phyloP scores from a whole-genome alignment of 1,140 invertebrate species.

The Hermetia illucens region DNA sequence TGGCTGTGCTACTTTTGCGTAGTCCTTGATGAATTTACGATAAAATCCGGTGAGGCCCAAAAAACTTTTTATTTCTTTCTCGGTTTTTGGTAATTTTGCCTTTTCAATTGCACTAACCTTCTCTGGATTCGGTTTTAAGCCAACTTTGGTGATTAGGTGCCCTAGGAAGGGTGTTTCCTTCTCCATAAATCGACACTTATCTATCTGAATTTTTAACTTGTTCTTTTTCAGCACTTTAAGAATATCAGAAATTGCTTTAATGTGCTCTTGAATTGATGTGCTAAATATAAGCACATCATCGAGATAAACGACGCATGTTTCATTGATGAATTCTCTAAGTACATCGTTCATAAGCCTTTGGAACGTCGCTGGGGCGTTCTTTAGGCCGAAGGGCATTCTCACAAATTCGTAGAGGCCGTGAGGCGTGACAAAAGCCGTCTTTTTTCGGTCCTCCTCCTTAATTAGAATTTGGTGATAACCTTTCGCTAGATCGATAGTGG shows the following conservation, averaged over 20 bases:
- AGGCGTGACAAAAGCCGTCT: too few species aligned
- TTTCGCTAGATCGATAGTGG: too few species aligned
- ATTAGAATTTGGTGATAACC: too few species aligned
- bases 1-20: conserved; percentile 8
- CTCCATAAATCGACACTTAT: conserved; percentile 13
- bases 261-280: conserved; percentile 15
- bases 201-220: conserved; percentile 11
- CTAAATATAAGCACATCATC: conserved; percentile 20
- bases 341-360: conserved; percentile 29
- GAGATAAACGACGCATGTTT: conserved; percentile 17
- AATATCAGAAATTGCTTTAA: conserved; percentile 15
- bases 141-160: conserved; percentile 26
- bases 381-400: too few species aligned
- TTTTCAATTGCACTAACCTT: conserved; percentile 12
- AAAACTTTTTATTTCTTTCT: conserved; percentile 14
- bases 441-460: too few species aligned
- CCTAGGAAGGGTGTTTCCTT: conserved; percentile 32
- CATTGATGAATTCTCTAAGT: conserved; percentile 13
- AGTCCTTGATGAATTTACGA: conserved; percentile 11
- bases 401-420: too few species aligned
- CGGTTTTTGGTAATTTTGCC: conserved; percentile 10
- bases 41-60: conserved; percentile 21
- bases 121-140: conserved; percentile 13
- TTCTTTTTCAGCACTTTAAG: conserved; percentile 18
- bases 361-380: conserved; percentile 27